Percentiles rank a stretch among this genome's conserved stretches.
Conservation (phyloP, 1,140 invertebrate genomes). For the Augochlora pura region DNA sequence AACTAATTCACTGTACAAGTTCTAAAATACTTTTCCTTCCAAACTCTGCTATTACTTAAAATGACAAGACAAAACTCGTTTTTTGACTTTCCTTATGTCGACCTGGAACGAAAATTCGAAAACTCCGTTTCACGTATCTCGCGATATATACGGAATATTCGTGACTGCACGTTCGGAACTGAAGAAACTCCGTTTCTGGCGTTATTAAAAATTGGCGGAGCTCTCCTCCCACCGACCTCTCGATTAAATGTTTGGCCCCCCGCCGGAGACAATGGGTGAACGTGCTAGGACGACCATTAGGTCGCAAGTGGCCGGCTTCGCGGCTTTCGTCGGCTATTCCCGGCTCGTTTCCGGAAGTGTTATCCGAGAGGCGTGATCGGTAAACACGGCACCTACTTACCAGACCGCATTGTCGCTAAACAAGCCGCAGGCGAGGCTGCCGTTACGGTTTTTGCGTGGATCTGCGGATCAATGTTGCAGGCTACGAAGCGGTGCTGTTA, state of each 20-base stretch:
- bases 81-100: too few relatives aligned
- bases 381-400: slow-evolving; percentile 33
- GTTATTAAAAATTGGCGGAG: too few relatives aligned
- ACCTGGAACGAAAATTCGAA: too few relatives aligned
- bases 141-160: too few relatives aligned
- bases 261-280: neutral
- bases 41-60: too few relatives aligned
- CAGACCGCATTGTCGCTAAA: slow-evolving; percentile 13
- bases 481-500: neutral
- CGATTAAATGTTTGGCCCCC: neutral
- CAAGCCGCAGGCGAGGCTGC: neutral
- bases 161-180: too few relatives aligned
- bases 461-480: slow-evolving; percentile 10
- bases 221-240: too few relatives aligned
- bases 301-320: neutral
- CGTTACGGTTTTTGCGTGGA: neutral
- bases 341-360: neutral
- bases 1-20: too few relatives aligned
- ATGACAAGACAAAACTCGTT: too few relatives aligned
- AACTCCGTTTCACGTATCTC: too few relatives aligned
- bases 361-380: slow-evolving; percentile 46
- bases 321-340: neutral
- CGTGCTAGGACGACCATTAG: neutral
- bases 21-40: too few relatives aligned
- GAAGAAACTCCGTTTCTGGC: too few relatives aligned